phyloP scores from a whole-genome alignment of 2,888 invertebrate species.

The Spodoptera littoralis region DNA sequence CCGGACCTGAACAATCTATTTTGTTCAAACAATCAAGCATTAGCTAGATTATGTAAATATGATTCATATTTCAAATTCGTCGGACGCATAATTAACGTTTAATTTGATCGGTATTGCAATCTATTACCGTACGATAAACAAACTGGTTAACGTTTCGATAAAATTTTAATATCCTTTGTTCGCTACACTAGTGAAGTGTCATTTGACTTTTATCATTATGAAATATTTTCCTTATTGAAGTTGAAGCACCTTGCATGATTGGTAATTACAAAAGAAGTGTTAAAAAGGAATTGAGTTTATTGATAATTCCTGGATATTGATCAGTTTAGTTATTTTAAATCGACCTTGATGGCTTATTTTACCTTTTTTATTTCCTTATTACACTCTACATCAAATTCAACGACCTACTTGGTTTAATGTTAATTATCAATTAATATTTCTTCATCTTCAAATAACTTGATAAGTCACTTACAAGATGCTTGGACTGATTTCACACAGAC shows the following conservation, averaged over 20 bases:
- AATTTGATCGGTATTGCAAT: conserved; percentile 42
- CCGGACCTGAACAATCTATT: conserved; percentile 27
- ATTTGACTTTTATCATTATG: conserved; percentile 72
- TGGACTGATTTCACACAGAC: too few relatives aligned
- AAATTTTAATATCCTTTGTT: conserved; percentile 49
- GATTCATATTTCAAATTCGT: conserved; percentile 45
- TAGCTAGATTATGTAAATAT: conserved; percentile 39
- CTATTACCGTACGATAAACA: conserved; percentile 34
- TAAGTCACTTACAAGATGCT: too few relatives aligned
- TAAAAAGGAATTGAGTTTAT: conserved; percentile 46
- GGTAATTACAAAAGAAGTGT: conserved; percentile 61
- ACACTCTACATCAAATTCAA: too few relatives aligned
- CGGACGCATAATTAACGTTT: conserved; percentile 40
- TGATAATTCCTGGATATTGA: conserved; percentile 24
- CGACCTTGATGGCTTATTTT: conserved; percentile 18
- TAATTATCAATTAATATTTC: too few relatives aligned
- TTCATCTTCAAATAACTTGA: too few relatives aligned
- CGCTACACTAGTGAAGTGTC: conserved; percentile 69
- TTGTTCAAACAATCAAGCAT: conserved; percentile 40
- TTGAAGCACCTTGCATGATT: conserved; percentile 62
- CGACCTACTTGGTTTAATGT: too few relatives aligned
- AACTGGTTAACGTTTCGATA: conserved; percentile 58
- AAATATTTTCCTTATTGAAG: conserved; percentile 72
- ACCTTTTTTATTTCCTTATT: not conserved
- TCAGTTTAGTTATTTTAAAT: conserved; percentile 30